Percentiles rank a stretch among this genome's conserved stretches.
Conservation (phyloP, 1,140 invertebrate genomes). For the Cydia splendana region DNA sequence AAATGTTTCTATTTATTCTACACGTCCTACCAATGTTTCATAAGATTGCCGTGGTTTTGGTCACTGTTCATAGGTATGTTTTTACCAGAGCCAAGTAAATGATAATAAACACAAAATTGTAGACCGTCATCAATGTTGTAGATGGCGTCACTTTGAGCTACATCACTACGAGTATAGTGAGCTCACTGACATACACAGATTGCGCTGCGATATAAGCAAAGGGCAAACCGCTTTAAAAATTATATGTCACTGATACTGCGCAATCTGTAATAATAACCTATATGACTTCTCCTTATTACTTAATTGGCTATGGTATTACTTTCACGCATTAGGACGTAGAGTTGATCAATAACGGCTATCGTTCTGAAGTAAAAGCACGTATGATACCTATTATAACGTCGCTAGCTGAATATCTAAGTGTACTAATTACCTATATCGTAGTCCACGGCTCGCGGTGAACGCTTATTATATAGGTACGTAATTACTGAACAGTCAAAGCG, state of each 20-base stretch:
- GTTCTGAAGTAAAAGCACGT: not conserved
- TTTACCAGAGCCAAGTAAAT: not conserved
- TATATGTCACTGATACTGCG: too few species aligned
- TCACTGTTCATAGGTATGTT: constrained; percentile 9
- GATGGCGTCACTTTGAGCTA: not conserved
- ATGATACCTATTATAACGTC: not conserved
- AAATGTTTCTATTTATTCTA: not conserved
- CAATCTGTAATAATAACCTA: not conserved
- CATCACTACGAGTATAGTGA: not conserved
- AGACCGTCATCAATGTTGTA: not conserved
- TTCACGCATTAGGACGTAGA: not conserved
- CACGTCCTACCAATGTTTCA: not conserved
- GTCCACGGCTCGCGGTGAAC: not conserved
- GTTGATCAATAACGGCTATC: not conserved
- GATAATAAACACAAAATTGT: not conserved
- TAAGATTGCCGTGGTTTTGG: constrained; percentile 9
- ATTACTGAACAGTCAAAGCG: constrained; percentile 21
- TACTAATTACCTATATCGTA: constrained; percentile 16
- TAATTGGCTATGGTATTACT: not conserved
- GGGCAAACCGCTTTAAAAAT: too few species aligned
- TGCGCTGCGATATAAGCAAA: too few species aligned
- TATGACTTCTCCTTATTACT: not conserved
- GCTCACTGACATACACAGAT: too few species aligned
- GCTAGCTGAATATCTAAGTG: constrained; percentile 27
- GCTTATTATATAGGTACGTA: constrained; percentile 14